phyloP scores from a whole-genome alignment of 1,140 invertebrate genomes.

The Stenopsyche tienmushanensis region DNA sequence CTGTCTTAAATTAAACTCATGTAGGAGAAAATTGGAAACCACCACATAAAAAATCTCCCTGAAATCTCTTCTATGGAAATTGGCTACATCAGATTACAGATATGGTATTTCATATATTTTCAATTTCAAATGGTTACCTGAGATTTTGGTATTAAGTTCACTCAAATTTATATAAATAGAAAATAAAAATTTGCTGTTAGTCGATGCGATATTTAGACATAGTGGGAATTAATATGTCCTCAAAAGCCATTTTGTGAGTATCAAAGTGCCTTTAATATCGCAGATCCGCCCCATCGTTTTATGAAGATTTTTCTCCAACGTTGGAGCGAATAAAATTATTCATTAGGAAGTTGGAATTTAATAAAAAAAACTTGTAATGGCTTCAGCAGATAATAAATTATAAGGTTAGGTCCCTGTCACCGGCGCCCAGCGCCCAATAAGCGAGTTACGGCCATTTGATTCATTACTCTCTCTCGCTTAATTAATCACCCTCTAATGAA shows the following conservation, averaged over 20 bases:
- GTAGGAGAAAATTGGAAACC: no score
- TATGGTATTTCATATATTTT: no score
- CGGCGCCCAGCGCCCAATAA: conserved; percentile 15
- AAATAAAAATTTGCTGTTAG: not conserved
- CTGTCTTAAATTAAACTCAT: no score
- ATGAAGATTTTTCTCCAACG: not conserved
- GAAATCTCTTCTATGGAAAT: no score
- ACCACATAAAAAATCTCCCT: no score
- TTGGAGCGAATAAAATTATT: conserved; percentile 28
- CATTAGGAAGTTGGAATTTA: conserved; percentile 26
- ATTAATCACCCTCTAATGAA: conserved; percentile 32
- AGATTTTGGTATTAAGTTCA: no score
- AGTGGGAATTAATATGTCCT: no score
- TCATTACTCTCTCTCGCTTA: conserved; percentile 24
- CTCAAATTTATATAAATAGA: no score
- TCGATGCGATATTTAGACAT: not conserved
- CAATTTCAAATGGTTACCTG: no score
- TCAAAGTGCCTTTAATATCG: no score
- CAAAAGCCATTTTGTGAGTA: no score
- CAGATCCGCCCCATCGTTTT: not conserved
- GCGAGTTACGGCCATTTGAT: conserved; percentile 23
- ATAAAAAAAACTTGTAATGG: conserved; percentile 27
- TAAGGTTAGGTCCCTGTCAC: conserved; percentile 28
- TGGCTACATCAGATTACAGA: no score
- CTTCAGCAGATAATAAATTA: conserved; percentile 27